A percentile compares a stretch with the other conserved stretches of the same genome.
phyloP scores from a whole-genome alignment of 2,888 invertebrate genomes.

The Opisthograptis luteolata region DNA sequence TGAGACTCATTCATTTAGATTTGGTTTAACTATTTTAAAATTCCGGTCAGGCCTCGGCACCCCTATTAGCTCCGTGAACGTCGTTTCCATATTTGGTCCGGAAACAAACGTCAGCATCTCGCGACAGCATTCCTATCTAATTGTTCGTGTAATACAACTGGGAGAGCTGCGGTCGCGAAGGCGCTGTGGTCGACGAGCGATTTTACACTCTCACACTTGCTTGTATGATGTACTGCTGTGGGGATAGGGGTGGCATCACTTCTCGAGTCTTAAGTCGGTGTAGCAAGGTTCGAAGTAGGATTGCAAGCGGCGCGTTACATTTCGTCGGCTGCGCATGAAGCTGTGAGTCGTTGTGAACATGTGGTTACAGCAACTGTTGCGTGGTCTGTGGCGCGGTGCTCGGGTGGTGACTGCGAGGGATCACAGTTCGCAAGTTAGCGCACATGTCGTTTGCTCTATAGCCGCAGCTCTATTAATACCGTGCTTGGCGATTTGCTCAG shows the following conservation, averaged over 20 bases:
- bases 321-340: neutral
- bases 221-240: conserved; percentile 35
- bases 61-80: conserved; percentile 4
- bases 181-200: conserved; percentile 37
- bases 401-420: conserved; percentile 21
- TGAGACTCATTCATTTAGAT: neutral
- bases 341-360: conserved; percentile 3
- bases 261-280: conserved; percentile 1
- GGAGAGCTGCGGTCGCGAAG: conserved; percentile 41
- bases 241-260: neutral
- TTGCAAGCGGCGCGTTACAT: neutral
- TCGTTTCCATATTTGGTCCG: conserved; percentile 20
- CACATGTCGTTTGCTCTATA: conserved; percentile 13
- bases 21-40: conserved; percentile 1
- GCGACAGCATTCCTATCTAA: conserved; percentile 50
- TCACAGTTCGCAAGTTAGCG: conserved; percentile 20
- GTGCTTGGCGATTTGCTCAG: conserved; percentile 7
- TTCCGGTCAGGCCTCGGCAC: conserved; percentile 1
- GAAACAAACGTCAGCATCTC: conserved; percentile 15
- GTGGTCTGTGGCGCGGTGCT: neutral
- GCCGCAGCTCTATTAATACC: conserved; percentile 20
- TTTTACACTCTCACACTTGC: conserved; percentile 40
- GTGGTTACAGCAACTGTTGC: conserved; percentile 1
- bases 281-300: neutral
- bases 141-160: conserved; percentile 55